Evolutionary conservation across 2,888 invertebrate species (phyloP).

Genomic region (Leptinotarsa haldemani): DNA sequence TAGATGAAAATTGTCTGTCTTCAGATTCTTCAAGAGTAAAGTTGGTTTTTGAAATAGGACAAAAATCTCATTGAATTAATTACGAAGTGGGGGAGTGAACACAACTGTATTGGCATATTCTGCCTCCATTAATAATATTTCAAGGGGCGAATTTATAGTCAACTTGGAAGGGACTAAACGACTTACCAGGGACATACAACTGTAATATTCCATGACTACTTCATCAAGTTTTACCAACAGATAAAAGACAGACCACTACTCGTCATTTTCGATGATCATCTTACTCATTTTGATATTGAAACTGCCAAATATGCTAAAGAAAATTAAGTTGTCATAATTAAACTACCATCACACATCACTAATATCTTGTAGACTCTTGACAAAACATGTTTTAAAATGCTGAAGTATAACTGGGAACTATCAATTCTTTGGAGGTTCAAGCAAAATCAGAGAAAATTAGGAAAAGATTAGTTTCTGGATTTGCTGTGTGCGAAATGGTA

Average conservation of each 20-base stretch:
- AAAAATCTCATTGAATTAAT: not conserved
- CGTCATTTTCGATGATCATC: not conserved
- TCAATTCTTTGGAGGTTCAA: not conserved
- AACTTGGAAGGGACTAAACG: no score
- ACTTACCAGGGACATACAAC: not conserved
- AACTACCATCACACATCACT: not conserved
- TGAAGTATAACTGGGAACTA: conserved; percentile 1
- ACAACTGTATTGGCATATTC: not conserved
- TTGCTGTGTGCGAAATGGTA: not conserved
- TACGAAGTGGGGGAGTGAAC: not conserved
- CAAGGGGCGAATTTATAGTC: not conserved
- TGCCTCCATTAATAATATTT: not conserved
- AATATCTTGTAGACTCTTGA: not conserved
- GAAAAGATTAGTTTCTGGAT: not conserved
- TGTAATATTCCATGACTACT: not conserved
- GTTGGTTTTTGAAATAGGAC: not conserved
- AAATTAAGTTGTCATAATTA: not conserved
- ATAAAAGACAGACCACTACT: not conserved
- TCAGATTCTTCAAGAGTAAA: not conserved
- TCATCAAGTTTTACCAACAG: not conserved
- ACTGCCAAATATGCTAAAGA: not conserved
- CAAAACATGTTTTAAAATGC: not conserved
- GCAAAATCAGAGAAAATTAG: not conserved
- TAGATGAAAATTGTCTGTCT: not conserved
- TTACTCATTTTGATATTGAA: conserved; percentile 6